A percentile compares a stretch with the other conserved stretches of the same genome.
phyloP scores from a whole-genome alignment of 2,888 invertebrate species.

The Drosophila antonietae region DNA sequence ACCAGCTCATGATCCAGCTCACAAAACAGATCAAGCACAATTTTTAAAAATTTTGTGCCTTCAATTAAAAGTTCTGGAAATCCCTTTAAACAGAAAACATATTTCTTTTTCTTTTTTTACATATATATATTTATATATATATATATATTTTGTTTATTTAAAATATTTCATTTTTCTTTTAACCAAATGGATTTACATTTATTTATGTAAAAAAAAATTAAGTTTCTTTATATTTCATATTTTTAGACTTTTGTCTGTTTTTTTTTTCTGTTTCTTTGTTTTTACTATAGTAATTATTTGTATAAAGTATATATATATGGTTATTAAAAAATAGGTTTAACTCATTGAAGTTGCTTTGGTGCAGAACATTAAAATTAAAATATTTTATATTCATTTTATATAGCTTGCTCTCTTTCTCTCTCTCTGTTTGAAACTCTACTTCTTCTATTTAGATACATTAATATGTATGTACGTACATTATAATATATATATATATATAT shows the following conservation, averaged over 20 bases:
- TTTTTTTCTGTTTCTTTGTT: background rate
- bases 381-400: background rate
- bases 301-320: background rate
- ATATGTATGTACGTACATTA: background rate
- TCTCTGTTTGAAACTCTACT: background rate
- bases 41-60: no score
- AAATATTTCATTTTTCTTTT: background rate
- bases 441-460: background rate
- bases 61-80: no score
- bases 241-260: background rate
- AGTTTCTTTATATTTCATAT: background rate
- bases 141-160: background rate
- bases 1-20: no score
- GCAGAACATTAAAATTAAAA: conserved; percentile 8
- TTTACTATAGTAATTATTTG: background rate
- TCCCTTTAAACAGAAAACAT: no score
- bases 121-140: background rate
- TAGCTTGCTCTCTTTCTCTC: background rate
- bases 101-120: no score
- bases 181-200: background rate
- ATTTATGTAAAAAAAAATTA: conserved; percentile 1
- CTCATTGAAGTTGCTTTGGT: conserved; percentile 19
- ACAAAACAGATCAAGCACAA: no score
- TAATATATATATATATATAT: background rate
- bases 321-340: conserved; percentile 1